Evolutionary conservation across 2,797 vertebrate genomes (phyloP).

Genomic region (Threskiornis aethiopicus): DNA sequence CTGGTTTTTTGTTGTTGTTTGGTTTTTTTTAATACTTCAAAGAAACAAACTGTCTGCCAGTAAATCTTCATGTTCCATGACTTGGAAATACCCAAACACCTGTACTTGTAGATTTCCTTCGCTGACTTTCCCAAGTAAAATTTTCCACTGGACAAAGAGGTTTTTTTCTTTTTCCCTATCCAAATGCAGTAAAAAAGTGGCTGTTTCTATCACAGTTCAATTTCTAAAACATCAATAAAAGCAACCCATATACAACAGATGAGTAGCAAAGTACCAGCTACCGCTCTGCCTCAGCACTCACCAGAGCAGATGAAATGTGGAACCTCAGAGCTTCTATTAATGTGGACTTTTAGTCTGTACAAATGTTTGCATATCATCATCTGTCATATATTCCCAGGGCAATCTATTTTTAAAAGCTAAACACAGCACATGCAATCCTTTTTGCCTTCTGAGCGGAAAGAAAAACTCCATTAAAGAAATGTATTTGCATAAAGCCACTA

Average conservation of each 20-base stretch:
- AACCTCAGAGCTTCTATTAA: background rate
- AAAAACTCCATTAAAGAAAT: background rate
- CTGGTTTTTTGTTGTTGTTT: no score
- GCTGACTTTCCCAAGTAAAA: background rate
- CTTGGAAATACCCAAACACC: constrained; percentile 1
- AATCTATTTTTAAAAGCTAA: constrained; percentile 26
- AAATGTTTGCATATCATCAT: constrained; percentile 58
- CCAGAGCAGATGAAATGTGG: background rate
- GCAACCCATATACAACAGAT: background rate
- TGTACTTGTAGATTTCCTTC: background rate
- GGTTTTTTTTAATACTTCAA: background rate
- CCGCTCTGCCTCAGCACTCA: background rate
- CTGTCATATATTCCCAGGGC: background rate
- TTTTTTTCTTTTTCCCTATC: background rate
- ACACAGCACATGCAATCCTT: background rate
- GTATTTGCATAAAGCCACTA: background rate
- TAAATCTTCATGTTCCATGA: background rate
- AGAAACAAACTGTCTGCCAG: constrained; percentile 2
- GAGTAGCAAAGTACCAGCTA: background rate
- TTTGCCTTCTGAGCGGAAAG: background rate
- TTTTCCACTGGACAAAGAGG: background rate
- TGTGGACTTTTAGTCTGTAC: constrained; percentile 21
- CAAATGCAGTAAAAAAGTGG: background rate
- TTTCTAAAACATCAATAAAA: constrained; percentile 4
- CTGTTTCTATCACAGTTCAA: background rate